Percentiles rank a stretch among this genome's conserved stretches.
phyloP scores from a whole-genome alignment of 2,797 vertebrate species.

The Huso huso region DNA sequence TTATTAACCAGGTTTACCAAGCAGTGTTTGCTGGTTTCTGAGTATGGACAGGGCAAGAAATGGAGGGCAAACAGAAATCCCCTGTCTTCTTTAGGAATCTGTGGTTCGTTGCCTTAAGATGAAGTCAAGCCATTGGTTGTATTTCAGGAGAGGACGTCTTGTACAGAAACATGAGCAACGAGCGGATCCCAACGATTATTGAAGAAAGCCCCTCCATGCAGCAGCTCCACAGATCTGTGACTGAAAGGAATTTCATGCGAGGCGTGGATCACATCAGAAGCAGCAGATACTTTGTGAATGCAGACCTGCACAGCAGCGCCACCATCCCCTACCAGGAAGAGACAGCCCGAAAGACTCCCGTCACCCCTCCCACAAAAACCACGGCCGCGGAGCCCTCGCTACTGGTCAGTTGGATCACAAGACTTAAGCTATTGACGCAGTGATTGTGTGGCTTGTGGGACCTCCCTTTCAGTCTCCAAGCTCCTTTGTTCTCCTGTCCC shows the following conservation, averaged over 20 bases:
- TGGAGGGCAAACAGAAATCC: no score
- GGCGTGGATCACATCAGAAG: slow-evolving; percentile 83
- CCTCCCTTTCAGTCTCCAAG: slow-evolving; percentile 48
- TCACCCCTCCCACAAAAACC: slow-evolving; percentile 53
- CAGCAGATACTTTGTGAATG: slow-evolving; percentile 69
- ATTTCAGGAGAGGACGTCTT: slow-evolving; percentile 63
- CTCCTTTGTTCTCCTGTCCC: slow-evolving; percentile 57
- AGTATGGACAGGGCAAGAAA: no score
- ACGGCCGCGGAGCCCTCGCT: slow-evolving; percentile 72
- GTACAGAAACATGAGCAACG: slow-evolving; percentile 82
- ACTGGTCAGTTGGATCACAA: slow-evolving; percentile 75
- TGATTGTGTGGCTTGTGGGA: slow-evolving; percentile 54
- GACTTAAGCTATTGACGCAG: slow-evolving; percentile 79
- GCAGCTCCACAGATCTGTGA: slow-evolving; percentile 56
- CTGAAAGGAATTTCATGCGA: slow-evolving; percentile 64
- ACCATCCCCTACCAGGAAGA: slow-evolving; percentile 82
- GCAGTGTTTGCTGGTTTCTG: no score
- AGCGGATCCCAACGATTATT: slow-evolving; percentile 74
- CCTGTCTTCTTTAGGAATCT: no score
- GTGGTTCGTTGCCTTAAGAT: no score
- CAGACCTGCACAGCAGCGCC: slow-evolving; percentile 76
- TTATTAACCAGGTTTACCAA: no score
- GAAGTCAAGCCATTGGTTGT: no score
- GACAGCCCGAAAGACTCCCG: slow-evolving; percentile 49
- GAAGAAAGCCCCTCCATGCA: slow-evolving; percentile 66